Conservation (phyloP, 2,888 invertebrate genomes). For the Cheilosia pagana region DNA sequence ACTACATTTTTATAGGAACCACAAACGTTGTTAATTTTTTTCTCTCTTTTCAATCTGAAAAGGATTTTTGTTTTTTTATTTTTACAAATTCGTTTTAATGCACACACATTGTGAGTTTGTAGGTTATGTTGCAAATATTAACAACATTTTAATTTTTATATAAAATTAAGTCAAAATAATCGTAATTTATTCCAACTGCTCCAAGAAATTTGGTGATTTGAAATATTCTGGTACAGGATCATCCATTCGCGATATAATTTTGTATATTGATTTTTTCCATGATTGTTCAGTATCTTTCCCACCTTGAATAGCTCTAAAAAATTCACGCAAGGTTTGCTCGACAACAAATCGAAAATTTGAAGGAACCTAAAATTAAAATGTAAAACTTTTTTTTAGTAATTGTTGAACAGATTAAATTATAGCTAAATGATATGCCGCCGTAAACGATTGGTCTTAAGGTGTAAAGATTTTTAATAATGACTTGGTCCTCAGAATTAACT, state of each 20-base stretch:
- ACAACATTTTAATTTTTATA: conserved; percentile 38
- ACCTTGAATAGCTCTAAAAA: conserved; percentile 98
- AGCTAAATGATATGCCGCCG: too few relatives aligned
- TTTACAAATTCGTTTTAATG: conserved; percentile 65
- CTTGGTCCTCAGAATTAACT: too few relatives aligned
- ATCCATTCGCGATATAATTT: conserved; percentile 99
- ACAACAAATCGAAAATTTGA: conserved; percentile 98
- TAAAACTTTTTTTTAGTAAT: not conserved
- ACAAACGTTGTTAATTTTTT: conserved; percentile 77
- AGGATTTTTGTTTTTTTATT: conserved; percentile 56
- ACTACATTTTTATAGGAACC: conserved; percentile 79
- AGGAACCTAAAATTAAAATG: conserved; percentile 91
- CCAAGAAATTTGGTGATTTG: conserved; percentile 99
- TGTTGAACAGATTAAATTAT: not conserved
- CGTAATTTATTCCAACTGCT: conserved; percentile 93
- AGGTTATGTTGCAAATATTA: conserved; percentile 34
- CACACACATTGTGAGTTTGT: conserved; percentile 31
- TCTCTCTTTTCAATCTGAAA: conserved; percentile 75
- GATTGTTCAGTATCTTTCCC: conserved; percentile 99
- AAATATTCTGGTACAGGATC: conserved; percentile 99
- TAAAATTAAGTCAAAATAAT: conserved; percentile 19
- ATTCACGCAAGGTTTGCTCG: conserved; percentile 98
- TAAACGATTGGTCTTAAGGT: too few relatives aligned
- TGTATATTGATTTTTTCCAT: conserved; percentile 99
- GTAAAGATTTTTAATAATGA: too few relatives aligned